Evolutionary conservation across 2,113 vertebrate species (phyloP), one percentile per base, ranked within the genome.

Genomic region (human (Homo sapiens)): DNA sequence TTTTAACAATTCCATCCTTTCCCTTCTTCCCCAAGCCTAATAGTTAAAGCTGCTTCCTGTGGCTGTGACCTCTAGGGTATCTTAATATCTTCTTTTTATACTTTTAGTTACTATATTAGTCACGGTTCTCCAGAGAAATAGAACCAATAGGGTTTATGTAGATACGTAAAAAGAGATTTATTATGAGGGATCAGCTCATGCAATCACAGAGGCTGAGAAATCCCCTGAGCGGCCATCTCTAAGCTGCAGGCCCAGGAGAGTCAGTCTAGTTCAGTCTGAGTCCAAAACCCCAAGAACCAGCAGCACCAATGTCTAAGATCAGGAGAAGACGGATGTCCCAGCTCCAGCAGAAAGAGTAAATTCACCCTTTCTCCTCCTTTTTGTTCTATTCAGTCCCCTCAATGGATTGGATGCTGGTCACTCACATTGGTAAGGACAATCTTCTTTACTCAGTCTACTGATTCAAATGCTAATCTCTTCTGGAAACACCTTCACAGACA

Each of bases 371-470:
- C 11, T 66, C 27, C 9, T 48, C 18, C 40, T 73, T 59, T 59
- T 13, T 89, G 35, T 75, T 83, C 25, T 25, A 2, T 40, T n/a
- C 13, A 32, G 45, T 38, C 27, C 61, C 70, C 12, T 64, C 27
- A 43, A 8, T 17, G 9, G 52, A 17, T 9, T 8, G 9, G 18
- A 35, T 13, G n/a, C 43, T 43, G 14, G n/a, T 35, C 17, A 35
- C 2, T 13, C 2, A 3, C 25, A 59, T 12, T 52, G 13, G 3
- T 40, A 6, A 64, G 12, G 5, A 23, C 25, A 10, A 14, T 30
- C 18, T 38, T 45, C 18, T 75, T 73, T 52, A 82, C 27, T 64
- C n/a, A 25, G 45, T 66, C 59, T 75, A 43, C 8, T 35, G 55
- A 66, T 75, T 35, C 32, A 18, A 35, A 18, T 32, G 38, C 7